A percentile compares a stretch with the other conserved stretches of the same genome.
Evolutionary conservation across 2,888 invertebrate species (phyloP).

Genomic region (Platycnemis pennipes): DNA sequence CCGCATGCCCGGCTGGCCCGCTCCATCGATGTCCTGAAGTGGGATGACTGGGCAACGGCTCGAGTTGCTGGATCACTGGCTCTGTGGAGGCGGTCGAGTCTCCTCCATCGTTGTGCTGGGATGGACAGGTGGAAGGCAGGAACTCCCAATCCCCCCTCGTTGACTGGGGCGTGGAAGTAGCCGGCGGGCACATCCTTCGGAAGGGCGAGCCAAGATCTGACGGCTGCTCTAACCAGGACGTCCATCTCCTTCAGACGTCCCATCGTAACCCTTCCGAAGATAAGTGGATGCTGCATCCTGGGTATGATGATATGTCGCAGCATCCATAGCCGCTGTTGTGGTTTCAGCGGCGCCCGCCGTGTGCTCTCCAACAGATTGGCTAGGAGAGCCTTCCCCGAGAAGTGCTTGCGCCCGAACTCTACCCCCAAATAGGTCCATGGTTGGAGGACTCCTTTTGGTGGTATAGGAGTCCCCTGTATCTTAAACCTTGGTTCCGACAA

Average conservation of each 20-base stretch:
- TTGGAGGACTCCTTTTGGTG: conserved; percentile 74
- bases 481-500: conserved; percentile 70
- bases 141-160: conserved; percentile 74
- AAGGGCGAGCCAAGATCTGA: conserved; percentile 75
- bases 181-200: conserved; percentile 75
- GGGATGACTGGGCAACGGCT: background rate
- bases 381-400: background rate
- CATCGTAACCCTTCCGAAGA: conserved; percentile 70
- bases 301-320: conserved; percentile 74
- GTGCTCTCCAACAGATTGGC: conserved; percentile 71
- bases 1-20: background rate
- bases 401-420: conserved; percentile 71
- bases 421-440: conserved; percentile 75
- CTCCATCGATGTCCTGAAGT: background rate
- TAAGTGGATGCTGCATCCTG: conserved; percentile 74
- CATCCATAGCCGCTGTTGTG: conserved; percentile 72
- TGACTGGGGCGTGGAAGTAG: conserved; percentile 75
- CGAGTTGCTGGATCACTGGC: background rate
- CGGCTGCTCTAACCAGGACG: conserved; percentile 73
- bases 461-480: conserved; percentile 70
- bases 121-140: conserved; percentile 70
- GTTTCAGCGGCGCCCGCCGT: conserved; percentile 71
- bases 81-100: background rate
- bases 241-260: conserved; percentile 75
- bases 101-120: background rate